Percentiles rank a stretch among this genome's conserved stretches.
These are phyloP conservation scores for Thamnophis elegans DNA, from an alignment of 2,797 vertebrate species.

Conservation along the genomic window DNA sequence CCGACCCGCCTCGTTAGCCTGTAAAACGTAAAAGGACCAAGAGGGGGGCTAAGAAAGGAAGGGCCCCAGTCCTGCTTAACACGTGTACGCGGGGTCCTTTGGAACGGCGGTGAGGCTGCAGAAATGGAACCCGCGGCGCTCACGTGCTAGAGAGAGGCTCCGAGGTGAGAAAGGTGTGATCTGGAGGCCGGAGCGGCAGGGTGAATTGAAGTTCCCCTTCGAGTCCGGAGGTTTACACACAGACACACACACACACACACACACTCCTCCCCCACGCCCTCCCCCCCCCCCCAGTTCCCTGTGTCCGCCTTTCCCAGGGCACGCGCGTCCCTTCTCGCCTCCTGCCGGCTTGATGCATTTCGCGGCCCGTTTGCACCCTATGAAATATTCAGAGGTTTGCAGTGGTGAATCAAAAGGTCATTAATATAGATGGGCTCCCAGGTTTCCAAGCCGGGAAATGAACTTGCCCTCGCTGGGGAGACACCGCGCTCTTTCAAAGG, in stretches of 20 bases:
- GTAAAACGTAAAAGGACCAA: background rate
- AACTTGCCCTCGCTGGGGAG: slow-evolving; percentile 30
- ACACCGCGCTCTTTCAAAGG: slow-evolving; percentile 18
- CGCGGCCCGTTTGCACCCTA: slow-evolving; percentile 39
- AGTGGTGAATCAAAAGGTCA: slow-evolving; percentile 57
- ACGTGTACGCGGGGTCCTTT: background rate
- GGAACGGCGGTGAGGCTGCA: background rate
- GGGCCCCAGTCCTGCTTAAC: background rate
- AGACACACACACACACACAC: background rate
- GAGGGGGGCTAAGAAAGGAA: background rate
- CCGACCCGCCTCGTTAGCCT: background rate
- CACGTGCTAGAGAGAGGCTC: background rate
- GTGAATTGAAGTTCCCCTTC: background rate
- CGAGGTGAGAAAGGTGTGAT: background rate
- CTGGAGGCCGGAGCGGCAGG: too few species aligned
- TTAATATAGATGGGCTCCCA: slow-evolving; percentile 59
- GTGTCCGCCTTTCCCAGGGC: background rate
- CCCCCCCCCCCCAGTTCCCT: background rate
- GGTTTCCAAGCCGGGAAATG: slow-evolving; percentile 42
- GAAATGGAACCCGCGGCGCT: background rate
- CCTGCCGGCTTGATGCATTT: slow-evolving; percentile 20
- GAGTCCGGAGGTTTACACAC: background rate
- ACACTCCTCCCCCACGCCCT: background rate
- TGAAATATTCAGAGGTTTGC: slow-evolving; percentile 70
- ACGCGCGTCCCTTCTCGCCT: background rate